Percentiles rank a stretch among this genome's conserved stretches.
phyloP scores from a whole-genome alignment of 1,140 invertebrate species.

The Ditylenchus dipsaci region DNA sequence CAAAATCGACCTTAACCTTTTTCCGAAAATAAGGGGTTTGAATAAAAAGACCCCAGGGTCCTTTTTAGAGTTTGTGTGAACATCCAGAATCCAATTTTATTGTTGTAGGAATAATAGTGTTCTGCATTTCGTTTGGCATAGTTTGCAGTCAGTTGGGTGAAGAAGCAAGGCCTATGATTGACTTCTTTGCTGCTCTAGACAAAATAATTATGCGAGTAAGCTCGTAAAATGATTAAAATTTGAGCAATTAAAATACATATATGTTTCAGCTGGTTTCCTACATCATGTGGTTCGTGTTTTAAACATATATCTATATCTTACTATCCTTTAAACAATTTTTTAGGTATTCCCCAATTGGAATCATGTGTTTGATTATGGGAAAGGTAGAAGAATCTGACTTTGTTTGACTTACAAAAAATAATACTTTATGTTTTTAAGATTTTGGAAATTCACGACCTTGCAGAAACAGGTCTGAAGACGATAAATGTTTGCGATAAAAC shows the following conservation, averaged over 20 bases:
- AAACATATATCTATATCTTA: conserved; percentile 26
- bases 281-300: conserved; percentile 75
- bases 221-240: too few species aligned
- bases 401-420: too few species aligned
- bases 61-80: too few species aligned
- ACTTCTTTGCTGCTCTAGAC: conserved; percentile 62
- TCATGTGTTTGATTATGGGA: conserved; percentile 80
- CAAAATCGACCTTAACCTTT: too few species aligned
- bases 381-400: conserved; percentile 60
- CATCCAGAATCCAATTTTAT: not conserved
- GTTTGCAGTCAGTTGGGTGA: conserved; percentile 61
- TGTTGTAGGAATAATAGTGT: conserved; percentile 62
- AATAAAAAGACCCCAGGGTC: too few species aligned
- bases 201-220: conserved; percentile 60
- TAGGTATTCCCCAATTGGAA: conserved; percentile 85
- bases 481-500: too few species aligned
- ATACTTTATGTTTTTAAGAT: conserved; percentile 62
- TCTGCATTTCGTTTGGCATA: conserved; percentile 64
- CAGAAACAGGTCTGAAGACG: conserved; percentile 62
- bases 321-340: too few species aligned
- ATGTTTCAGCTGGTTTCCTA: conserved; percentile 66
- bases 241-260: too few species aligned
- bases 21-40: too few species aligned
- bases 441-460: conserved; percentile 75
- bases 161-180: conserved; percentile 59